Base-by-base conservation (phyloP, 2,113 vertebrate species). In the Mobula birostris region DNA sequence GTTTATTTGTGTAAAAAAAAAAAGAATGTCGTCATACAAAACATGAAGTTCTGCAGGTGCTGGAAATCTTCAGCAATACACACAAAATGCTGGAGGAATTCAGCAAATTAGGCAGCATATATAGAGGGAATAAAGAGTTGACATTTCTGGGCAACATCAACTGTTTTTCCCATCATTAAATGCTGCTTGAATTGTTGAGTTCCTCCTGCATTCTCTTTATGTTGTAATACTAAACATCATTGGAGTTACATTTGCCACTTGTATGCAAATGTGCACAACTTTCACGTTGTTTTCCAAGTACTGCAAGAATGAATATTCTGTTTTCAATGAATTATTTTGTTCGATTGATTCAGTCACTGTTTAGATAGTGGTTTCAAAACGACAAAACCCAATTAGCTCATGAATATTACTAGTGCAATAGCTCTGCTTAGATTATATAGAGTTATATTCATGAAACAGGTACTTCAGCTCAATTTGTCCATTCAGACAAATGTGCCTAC, bases 371-470 rank as follows among this genome's bases (percentile, higher is more conserved):
- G 40, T 36, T 27, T 74, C 29, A 70, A 74, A 21, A 70, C 90
- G 24, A 72, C 66, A 21, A 40, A 70, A 66, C 87, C 61, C 87
- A 90, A 90, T 90, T 90, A 90, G 17, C 29, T 29, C 27, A 1
- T 90, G 58, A 11, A 66, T 90, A 63, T 66, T 90, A 74, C 91
- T 93, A 48, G 58, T 48, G 90, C 32, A 74, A 74, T 27, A 48
- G 91, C 21, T 93, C 21, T 93, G 68, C n/a, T 48, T 70, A 72
- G 70, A 93, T 93, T 93, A 72, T 92, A 72, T 32, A 74, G 72
- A 74, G 36, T 40, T 80, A 40, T 29, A 40, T 80, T 32, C 9
- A 32, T 80, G 78, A 80, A 80, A 21, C 21, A 19, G 19, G 72
- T 19, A 0, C 21, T 74, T 74, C 19, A 24, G 19, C 21, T 19